Conservation (phyloP, 1,140 invertebrate genomes). For the Zaprionus lachaisei region DNA sequence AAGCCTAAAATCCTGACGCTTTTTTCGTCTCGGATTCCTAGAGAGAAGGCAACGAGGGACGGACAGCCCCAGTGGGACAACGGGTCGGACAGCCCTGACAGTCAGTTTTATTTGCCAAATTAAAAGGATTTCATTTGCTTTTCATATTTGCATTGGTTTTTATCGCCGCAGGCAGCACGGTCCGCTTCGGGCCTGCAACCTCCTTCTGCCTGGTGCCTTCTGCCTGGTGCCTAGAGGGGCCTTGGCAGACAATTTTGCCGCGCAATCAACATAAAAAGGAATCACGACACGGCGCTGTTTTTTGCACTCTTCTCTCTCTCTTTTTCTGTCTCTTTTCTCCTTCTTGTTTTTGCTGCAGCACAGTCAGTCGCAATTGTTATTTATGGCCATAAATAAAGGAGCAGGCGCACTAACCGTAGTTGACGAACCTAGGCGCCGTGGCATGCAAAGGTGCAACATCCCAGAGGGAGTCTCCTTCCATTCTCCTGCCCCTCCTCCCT, state of each 20-base stretch:
- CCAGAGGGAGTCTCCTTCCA: slow-evolving; percentile 29
- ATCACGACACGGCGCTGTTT: slow-evolving; percentile 63
- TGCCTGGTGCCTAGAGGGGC: slow-evolving; percentile 11
- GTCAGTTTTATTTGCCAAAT: slow-evolving; percentile 77
- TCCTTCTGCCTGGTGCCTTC: background rate
- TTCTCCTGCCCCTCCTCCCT: slow-evolving; percentile 25
- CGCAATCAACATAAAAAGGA: slow-evolving; percentile 75
- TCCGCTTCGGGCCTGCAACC: background rate
- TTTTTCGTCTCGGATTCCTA: slow-evolving; percentile 5
- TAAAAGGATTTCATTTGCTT: slow-evolving; percentile 79
- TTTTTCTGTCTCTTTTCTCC: background rate
- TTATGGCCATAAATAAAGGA: slow-evolving; percentile 56
- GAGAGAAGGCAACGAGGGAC: slow-evolving; percentile 8
- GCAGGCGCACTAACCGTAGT: slow-evolving; percentile 13
- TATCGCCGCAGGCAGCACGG: slow-evolving; percentile 56
- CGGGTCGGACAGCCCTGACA: slow-evolving; percentile 14
- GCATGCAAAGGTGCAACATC: slow-evolving; percentile 4
- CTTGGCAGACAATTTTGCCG: slow-evolving; percentile 61
- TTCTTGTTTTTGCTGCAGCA: background rate
- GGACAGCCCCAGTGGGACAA: too few species aligned
- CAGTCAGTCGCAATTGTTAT: slow-evolving; percentile 65
- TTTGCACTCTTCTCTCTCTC: slow-evolving; percentile 20
- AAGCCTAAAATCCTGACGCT: background rate
- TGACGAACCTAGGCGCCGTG: slow-evolving; percentile 7
- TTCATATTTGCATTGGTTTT: slow-evolving; percentile 77